phyloP scores from a whole-genome alignment of 1,140 invertebrate species.

The Drosophila sulfurigaster region DNA sequence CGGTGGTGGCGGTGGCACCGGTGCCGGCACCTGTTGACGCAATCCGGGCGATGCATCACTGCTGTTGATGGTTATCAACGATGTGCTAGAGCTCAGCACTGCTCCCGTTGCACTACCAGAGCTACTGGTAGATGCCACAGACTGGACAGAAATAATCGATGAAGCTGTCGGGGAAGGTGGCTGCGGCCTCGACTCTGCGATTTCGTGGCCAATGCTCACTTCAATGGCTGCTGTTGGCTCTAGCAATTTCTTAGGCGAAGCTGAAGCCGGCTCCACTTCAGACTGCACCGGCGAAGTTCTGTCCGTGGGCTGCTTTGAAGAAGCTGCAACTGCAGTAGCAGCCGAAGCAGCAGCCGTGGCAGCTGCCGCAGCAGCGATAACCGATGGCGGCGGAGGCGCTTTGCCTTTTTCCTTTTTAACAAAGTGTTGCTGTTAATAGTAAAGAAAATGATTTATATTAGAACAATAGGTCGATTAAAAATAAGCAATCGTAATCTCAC shows the following conservation, averaged over 20 bases:
- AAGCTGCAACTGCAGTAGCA: slow-evolving; percentile 11
- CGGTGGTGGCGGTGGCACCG: slow-evolving; percentile 4
- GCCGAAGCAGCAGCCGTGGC: slow-evolving; percentile 76
- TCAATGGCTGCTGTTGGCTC: slow-evolving; percentile 71
- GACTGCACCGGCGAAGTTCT: neutral
- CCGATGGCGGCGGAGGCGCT: slow-evolving; percentile 88
- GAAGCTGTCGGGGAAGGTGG: slow-evolving; percentile 86
- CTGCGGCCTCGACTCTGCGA: slow-evolving; percentile 70
- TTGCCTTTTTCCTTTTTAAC: slow-evolving; percentile 90
- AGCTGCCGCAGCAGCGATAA: slow-evolving; percentile 77
- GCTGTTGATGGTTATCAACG: slow-evolving; percentile 81
- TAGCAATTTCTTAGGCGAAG: slow-evolving; percentile 40
- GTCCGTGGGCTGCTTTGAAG: slow-evolving; percentile 13
- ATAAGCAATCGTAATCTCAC: slow-evolving; percentile 17
- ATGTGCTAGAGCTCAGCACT: slow-evolving; percentile 73
- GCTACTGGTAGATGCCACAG: slow-evolving; percentile 63
- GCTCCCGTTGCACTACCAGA: slow-evolving; percentile 59
- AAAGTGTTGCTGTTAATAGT: slow-evolving; percentile 63
- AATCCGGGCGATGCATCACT: slow-evolving; percentile 67
- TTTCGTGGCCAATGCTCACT: slow-evolving; percentile 77
- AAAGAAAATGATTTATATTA: neutral
- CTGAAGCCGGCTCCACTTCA: slow-evolving; percentile 18
- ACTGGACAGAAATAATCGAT: slow-evolving; percentile 79
- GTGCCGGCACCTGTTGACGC: slow-evolving; percentile 48
- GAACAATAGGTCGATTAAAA: neutral